Conservation (phyloP, 2,888 invertebrate genomes). For the Emmelina monodactyla region DNA sequence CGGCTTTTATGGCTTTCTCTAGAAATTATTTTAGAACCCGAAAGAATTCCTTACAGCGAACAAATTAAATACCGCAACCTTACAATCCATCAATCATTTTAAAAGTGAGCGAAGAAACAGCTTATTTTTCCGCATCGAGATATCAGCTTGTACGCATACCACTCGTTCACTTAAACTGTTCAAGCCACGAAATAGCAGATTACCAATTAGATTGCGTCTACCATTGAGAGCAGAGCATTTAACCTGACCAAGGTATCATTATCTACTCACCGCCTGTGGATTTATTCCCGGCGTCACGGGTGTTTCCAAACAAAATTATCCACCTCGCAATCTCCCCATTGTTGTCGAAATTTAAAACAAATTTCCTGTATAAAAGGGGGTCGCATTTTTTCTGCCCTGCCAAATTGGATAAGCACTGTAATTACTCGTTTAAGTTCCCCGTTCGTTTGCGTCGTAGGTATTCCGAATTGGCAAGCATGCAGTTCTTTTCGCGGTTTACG, state of each 20-base stretch:
- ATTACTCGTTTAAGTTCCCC: constrained; percentile 50
- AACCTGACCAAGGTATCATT: constrained; percentile 21
- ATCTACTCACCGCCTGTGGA: constrained; percentile 19
- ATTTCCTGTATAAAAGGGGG: constrained; percentile 61
- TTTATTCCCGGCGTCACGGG: constrained; percentile 54
- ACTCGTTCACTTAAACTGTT: constrained; percentile 13
- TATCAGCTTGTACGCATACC: too few relatives aligned
- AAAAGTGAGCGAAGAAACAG: too few relatives aligned
- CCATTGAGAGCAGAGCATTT: constrained; percentile 38
- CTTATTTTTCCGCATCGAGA: too few relatives aligned
- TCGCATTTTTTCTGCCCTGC: constrained; percentile 57
- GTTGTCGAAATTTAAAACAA: constrained; percentile 66
- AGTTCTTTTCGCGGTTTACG: constrained; percentile 37
- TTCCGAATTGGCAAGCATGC: constrained; percentile 32
- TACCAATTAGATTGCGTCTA: constrained; percentile 19
- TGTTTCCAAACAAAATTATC: constrained; percentile 55
- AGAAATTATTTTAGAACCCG: too few relatives aligned
- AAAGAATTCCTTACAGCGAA: too few relatives aligned
- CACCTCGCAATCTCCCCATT: constrained; percentile 57
- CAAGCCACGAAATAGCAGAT: constrained; percentile 42
- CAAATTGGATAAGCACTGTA: constrained; percentile 65
- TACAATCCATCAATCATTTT: too few relatives aligned
- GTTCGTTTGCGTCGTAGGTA: constrained; percentile 38
- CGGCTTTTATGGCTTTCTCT: constrained; percentile 20
- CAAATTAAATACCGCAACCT: too few relatives aligned